Evolutionary conservation across 2,113 vertebrate species (phyloP), one percentile per base, ranked within the genome.

Genomic region (Thalassoma bifasciatum): DNA sequence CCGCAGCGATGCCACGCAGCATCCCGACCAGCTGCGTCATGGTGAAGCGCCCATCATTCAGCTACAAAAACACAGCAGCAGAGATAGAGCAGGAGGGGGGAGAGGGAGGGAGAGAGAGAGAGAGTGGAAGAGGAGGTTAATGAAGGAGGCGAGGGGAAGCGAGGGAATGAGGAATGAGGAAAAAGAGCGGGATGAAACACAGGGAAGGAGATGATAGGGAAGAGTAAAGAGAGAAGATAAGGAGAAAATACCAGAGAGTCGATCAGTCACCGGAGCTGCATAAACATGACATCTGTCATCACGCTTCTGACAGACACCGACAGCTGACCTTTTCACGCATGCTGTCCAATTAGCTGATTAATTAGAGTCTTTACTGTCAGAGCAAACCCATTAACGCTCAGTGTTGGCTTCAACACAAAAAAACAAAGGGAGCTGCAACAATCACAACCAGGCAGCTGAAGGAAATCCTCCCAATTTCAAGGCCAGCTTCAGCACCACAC

Each of bases 21-120:
- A 99, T 99, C 74, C 96, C 97, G 16, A 99, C 97, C 88, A 99
- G 93, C 93, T 99, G 97, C 70, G 97, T 99, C 90, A 98, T 96
- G 0, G 97, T 99, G 92, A 99, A 99, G 87, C 98, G 96, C 51
- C 97, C 97, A 0, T 99, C 97, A 1, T 99, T 99, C 88, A 98
- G 88, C 97, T 99, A 87, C 53, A 26, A 5, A 42, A 68, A 57
- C 22, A 75, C 51, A 86, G n/a, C 46, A n/a, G 34, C 3, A 62
- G 63, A 53, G 68, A 44, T 22, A 9, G 44, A 51, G 54, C 0
- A 8, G 9, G 59, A n/a, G 34, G n/a, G n/a, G 10, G 16, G 4
- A 37, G 51, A 4, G 2, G 14, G 17, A 8, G 10, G 16, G 4
- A 37, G 51, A 4, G 2, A 14, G 17, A 8, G 10, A 2, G 10